phyloP scores from a whole-genome alignment of 2,113 vertebrate genomes.

The Carlito syrichta region DNA sequence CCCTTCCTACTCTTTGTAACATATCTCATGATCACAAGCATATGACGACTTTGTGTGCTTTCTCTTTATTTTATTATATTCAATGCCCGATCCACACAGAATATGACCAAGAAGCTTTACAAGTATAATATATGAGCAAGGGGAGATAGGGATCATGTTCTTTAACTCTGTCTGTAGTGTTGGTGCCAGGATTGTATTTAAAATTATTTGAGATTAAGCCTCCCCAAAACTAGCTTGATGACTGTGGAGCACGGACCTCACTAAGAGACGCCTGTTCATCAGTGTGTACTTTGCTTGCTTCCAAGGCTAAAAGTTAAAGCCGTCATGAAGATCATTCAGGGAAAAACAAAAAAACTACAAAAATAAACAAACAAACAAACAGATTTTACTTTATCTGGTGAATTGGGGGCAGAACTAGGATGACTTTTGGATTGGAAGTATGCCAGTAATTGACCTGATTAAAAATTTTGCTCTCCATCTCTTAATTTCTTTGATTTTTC shows the following conservation, averaged over 20 bases:
- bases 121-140: not conserved
- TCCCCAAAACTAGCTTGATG: not conserved
- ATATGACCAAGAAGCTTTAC: not conserved
- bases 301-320: not conserved
- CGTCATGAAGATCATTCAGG: not conserved
- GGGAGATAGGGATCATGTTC: not conserved
- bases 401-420: not conserved
- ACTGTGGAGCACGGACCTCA: not conserved
- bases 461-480: not conserved
- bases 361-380: too few species aligned
- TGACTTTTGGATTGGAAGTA: not conserved
- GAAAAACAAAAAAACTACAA: too few species aligned
- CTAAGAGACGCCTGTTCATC: not conserved
- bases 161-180: not conserved
- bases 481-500: not conserved
- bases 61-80: not conserved
- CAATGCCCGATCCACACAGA: not conserved
- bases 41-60: not conserved
- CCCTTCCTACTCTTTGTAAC: not conserved
- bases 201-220: not conserved
- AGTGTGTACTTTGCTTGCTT: not conserved
- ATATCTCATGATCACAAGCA: not conserved
- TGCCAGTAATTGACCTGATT: not conserved
- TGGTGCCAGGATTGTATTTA: not conserved
- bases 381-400: not conserved